These are phyloP conservation scores for Crocallis elinguaria DNA, from an alignment of 2,888 invertebrate genomes.

Conservation along the genomic window DNA sequence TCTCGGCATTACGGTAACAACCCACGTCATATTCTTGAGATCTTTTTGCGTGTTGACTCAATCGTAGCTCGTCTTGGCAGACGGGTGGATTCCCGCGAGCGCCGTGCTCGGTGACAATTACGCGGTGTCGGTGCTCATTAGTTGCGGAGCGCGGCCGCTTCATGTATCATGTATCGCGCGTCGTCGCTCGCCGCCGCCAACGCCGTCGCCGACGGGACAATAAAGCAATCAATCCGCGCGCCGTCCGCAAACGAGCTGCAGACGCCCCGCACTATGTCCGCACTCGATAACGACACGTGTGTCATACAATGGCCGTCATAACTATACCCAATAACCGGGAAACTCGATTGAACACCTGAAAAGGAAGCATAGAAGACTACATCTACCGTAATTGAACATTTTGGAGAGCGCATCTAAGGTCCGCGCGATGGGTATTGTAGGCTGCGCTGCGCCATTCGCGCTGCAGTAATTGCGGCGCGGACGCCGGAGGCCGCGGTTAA, in stretches of 20 bases:
- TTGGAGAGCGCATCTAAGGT: constrained; percentile 45
- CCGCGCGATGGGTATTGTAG: constrained; percentile 65
- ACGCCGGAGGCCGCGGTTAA: constrained; percentile 77
- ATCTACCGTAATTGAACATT: constrained; percentile 38
- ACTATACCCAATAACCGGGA: constrained; percentile 33
- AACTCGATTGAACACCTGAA: constrained; percentile 29
- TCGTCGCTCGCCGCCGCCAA: constrained; percentile 55
- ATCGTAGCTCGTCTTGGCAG: constrained; percentile 52
- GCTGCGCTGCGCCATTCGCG: constrained; percentile 60
- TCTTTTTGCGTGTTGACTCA: constrained; percentile 66
- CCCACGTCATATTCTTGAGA: constrained; percentile 57
- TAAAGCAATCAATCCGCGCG: constrained; percentile 80
- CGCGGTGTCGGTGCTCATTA: constrained; percentile 75
- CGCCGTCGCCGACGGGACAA: constrained; percentile 65
- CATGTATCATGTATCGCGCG: constrained; percentile 82
- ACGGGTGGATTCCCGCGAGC: constrained; percentile 49
- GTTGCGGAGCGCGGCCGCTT: constrained; percentile 66
- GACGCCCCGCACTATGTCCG: constrained; percentile 48
- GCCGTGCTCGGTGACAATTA: constrained; percentile 69
- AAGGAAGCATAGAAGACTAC: constrained; percentile 33
- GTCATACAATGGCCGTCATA: constrained; percentile 48
- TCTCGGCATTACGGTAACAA: constrained; percentile 52
- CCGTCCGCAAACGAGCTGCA: constrained; percentile 65
- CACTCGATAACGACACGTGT: constrained; percentile 50
- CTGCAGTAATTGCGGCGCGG: constrained; percentile 75